Conservation (phyloP, 2,888 invertebrate genomes). For the Heliconius cydno region DNA sequence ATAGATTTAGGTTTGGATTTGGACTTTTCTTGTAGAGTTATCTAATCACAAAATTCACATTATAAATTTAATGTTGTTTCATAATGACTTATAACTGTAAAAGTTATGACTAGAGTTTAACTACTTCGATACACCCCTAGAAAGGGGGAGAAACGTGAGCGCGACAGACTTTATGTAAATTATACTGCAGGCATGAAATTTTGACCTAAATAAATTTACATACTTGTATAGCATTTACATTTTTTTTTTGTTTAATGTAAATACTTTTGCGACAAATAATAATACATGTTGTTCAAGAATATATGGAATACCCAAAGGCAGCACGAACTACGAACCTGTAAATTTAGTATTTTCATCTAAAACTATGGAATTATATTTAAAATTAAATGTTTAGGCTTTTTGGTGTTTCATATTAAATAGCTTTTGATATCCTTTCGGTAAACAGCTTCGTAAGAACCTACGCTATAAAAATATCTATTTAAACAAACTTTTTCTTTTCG, state of each 20-base stretch:
- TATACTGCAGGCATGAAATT: conserved; percentile 52
- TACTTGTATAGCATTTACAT: not conserved
- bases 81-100: conserved; percentile 12
- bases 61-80: conserved; percentile 9
- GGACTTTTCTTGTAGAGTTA: too few species aligned
- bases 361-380: not conserved
- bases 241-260: not conserved
- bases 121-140: conserved; percentile 30
- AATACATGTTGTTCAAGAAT: not conserved
- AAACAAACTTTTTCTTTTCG: too few species aligned
- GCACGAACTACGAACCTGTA: not conserved
- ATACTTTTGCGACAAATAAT: not conserved
- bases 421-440: not conserved
- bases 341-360: not conserved
- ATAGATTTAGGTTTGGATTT: not conserved
- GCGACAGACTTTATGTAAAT: conserved; percentile 71
- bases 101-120: conserved; percentile 33
- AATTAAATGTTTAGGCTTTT: not conserved
- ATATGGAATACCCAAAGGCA: not conserved
- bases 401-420: not conserved
- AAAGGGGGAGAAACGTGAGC: conserved; percentile 50
- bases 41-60: conserved; percentile 7
- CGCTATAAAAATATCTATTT: too few species aligned
- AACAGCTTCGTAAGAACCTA: not conserved
- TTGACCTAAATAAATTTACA: conserved; percentile 37